These are phyloP conservation scores for Sarcophaga subvicina DNA, from an alignment of 2,888 invertebrate species.

Conservation along the genomic window DNA sequence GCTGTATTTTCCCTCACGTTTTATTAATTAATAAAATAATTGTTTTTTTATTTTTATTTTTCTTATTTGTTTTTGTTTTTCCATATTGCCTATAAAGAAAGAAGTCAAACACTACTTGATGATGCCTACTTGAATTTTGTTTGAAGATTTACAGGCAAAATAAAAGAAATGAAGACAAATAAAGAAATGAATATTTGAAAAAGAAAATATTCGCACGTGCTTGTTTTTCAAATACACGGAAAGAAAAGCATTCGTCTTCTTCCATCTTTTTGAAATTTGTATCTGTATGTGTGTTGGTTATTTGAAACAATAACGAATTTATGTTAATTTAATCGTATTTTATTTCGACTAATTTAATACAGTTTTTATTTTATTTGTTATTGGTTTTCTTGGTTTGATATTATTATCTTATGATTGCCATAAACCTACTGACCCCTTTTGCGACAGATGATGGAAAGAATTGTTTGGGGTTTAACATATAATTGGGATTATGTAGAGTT, in stretches of 20 bases:
- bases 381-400: not conserved
- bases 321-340: slow-evolving; percentile 36
- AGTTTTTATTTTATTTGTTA: slow-evolving; percentile 10
- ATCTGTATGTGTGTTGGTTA: too few relatives aligned
- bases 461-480: slow-evolving; percentile 2
- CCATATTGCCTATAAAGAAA: not conserved
- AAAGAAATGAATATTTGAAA: not conserved
- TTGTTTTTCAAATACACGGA: not conserved
- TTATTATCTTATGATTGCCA: not conserved
- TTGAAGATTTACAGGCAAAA: not conserved
- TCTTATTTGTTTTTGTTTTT: not conserved
- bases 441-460: not conserved
- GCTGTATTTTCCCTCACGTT: slow-evolving; percentile 30
- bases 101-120: not conserved
- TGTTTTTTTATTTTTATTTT: not conserved
- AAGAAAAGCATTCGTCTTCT: too few relatives aligned
- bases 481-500: not conserved
- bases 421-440: slow-evolving; percentile 59
- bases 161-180: not conserved
- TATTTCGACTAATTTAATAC: not conserved
- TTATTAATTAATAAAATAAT: slow-evolving; percentile 41
- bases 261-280: too few relatives aligned
- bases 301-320: not conserved
- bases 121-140: not conserved
- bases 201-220: slow-evolving; percentile 29